phyloP scores from a whole-genome alignment of 2,113 vertebrate genomes.

The Coptodon bakossiorum region DNA sequence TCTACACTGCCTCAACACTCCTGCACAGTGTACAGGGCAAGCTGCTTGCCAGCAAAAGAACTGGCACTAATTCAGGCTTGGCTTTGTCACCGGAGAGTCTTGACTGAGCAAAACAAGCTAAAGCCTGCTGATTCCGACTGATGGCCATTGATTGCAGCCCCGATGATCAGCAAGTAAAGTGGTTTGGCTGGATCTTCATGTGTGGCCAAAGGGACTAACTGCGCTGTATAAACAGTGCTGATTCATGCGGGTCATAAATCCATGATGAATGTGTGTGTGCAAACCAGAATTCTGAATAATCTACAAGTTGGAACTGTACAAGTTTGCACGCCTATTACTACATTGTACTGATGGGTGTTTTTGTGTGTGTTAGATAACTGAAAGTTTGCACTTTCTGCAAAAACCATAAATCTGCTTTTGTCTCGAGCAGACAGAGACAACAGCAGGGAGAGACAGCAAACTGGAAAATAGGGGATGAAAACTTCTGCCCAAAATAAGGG shows the following conservation, averaged over 20 bases:
- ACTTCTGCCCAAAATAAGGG: not conserved
- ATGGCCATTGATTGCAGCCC: slow-evolving; percentile 7
- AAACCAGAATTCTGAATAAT: not conserved
- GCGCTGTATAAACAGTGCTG: not conserved
- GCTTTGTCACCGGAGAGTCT: slow-evolving; percentile 38
- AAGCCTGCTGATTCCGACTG: slow-evolving; percentile 17
- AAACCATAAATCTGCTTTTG: not conserved
- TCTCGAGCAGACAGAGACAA: not conserved
- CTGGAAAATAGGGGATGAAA: not conserved
- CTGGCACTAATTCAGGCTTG: slow-evolving; percentile 45
- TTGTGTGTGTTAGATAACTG: not conserved
- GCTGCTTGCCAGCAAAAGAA: not conserved
- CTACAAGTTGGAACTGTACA: not conserved
- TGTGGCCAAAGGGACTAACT: not conserved
- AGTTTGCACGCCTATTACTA: not conserved
- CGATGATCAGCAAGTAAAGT: not conserved
- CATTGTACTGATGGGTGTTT: not conserved
- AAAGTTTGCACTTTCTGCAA: not conserved
- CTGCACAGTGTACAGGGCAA: slow-evolving; percentile 3
- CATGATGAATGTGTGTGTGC: not conserved
- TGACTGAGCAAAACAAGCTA: slow-evolving; percentile 27
- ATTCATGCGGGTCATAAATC: not conserved
- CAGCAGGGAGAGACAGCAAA: not conserved
- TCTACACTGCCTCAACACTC: not conserved
- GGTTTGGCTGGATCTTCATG: not conserved